These are phyloP conservation scores for Takifugu rubripes DNA, from an alignment of 2,797 vertebrate genomes.

Conservation along the genomic window DNA sequence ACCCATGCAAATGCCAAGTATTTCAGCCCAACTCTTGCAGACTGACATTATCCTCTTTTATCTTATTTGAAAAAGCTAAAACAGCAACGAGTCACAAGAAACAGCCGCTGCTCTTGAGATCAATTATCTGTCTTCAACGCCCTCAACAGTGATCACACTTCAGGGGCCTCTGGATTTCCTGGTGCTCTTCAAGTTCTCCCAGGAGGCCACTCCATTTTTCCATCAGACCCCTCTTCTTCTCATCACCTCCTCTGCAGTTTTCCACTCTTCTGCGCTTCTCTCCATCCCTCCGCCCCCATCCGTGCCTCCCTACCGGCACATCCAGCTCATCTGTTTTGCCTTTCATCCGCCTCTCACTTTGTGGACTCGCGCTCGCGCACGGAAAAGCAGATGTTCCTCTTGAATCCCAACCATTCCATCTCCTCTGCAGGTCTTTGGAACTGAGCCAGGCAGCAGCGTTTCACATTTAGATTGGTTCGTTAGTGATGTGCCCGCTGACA, in stretches of 20 bases:
- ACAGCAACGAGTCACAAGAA: too few species aligned
- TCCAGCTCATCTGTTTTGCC: conserved; percentile 45
- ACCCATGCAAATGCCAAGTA: neutral
- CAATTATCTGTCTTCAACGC: neutral
- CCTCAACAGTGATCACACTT: neutral
- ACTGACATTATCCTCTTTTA: neutral
- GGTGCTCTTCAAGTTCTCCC: conserved; percentile 19
- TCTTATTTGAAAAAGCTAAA: neutral
- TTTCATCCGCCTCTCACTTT: conserved; percentile 60
- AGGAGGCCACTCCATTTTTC: conserved; percentile 21
- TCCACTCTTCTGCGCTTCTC: conserved; percentile 8
- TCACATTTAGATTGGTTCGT: conserved; percentile 27
- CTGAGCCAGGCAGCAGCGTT: conserved; percentile 15
- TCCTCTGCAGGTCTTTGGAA: conserved; percentile 13
- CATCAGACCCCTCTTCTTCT: conserved; percentile 10
- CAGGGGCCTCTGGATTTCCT: conserved; percentile 13
- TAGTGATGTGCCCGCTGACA: neutral
- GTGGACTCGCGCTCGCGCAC: conserved; percentile 48
- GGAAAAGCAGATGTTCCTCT: conserved; percentile 25
- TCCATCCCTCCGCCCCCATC: conserved; percentile 14
- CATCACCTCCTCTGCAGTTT: conserved; percentile 24
- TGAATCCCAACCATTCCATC: conserved; percentile 10
- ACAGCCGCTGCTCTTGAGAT: neutral
- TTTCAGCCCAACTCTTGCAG: neutral
- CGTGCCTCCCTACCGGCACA: conserved; percentile 31